Base-by-base conservation (phyloP, 2,888 invertebrate genomes). In the Patella depressa region DNA sequence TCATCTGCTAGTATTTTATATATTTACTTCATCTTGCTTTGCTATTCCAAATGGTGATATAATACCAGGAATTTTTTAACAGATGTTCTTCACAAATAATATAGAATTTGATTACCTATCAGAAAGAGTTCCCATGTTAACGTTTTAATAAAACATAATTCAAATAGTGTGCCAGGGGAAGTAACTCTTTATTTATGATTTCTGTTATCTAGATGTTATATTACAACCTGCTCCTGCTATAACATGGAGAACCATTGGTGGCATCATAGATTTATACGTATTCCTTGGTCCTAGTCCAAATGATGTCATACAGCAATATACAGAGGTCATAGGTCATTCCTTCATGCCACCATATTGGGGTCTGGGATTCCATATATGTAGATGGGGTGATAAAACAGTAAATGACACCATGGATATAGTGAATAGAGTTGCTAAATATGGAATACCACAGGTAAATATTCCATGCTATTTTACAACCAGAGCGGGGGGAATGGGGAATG, bases 281-380 rank as follows among this genome's bases (percentile, higher is more conserved):
- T 94, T 96, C 87, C 84, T 95, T 86, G 97, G 96, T 0, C 95
- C 96, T 0, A 92, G 93, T 0, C 96, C 96, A 0, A 85, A 88
- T 72, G 91, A 93, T 57, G 92, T 93, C 9, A 88, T 93, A 19
- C 80, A 82, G 24, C 86, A 87, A 74, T 88, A 88, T 82, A 85
- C 86, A 57, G 82, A 85, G 75, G 81, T 89, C 45, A 83, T 89
- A 72, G 88, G 88, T 55, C 80, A 75, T n/a, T 78, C 86, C 1
- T 86, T 86, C 75, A 84, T 89, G 86, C 88, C 88, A 12, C 89
- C 89, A 24, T 89, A 95, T 89, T 97, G 97, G 97, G 93, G 95
- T 5, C 93, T 97, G 0, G 97, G 97, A 0, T 96, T 96, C 90
- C 97, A 97, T 92, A 92, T 96, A 65, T 96, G 96, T 93, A 94